Evolutionary conservation across 37 sponge, comb jelly and placozoan genomes (phyloP), one percentile per base, ranked within the genome.

Genomic region (Eunapius fragilis): DNA sequence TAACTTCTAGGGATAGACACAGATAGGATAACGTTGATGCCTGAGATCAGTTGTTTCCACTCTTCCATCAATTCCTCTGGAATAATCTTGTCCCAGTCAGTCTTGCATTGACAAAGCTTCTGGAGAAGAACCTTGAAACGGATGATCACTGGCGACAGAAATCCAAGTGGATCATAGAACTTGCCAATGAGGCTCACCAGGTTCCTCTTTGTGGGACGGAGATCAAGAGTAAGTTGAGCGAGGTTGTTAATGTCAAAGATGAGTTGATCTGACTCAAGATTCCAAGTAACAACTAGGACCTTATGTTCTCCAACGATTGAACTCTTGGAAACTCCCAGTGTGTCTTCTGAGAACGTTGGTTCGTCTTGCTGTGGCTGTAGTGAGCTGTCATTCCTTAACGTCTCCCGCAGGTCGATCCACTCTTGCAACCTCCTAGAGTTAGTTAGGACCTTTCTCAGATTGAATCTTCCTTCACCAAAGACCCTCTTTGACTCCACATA

Each of bases 391-490:
- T 32, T 32, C 31, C 73, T 26, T 37, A 23, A 31, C 37, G 17
- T 36, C 78, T 77, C 33, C 30, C 23, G 78, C 33, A 4, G 78
- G 78, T 45, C 58, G 17, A 74, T 84, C 41, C 26, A 26, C 26
- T 72, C 28, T 38, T 70, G 73, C 73, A 72, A 32, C 1, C 31
- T 13, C 73, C 31, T 12, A 28, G 81, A 80, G 81, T 67, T 80
- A 5, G 82, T 81, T 24, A 68, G 30, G 35, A 81, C 9, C 71
- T 81, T 81, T 31, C 82, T n/a, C 28, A 81, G 71, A 35, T 81
- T 81, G 82, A 81, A 81, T 26, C 82, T 71, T 31, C 82, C 82
- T 69, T 19, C n/a, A 19, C 25, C n/a, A 22, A 81, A 70, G n/a
- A 70, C 11, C 31, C 30, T 49, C 31, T 84, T 84, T 13, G 76